Base-by-base conservation (phyloP, 2,797 vertebrate genomes). In the Anguilla anguilla region DNA sequence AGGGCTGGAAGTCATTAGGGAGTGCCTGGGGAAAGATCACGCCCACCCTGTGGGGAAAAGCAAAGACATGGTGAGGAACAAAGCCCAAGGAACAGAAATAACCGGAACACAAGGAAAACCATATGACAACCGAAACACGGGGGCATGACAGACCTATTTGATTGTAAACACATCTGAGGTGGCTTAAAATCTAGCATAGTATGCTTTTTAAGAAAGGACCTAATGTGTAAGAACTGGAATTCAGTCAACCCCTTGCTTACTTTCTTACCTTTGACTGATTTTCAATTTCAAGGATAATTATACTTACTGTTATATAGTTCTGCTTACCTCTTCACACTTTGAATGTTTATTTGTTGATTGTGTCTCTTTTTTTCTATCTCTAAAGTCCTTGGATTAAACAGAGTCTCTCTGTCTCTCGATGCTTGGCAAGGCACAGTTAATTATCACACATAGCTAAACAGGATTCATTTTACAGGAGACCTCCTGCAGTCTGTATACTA, bases 361-460 rank as follows among this genome's bases (percentile, higher is more conserved):
- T 79, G 49, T 74, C 25, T 35, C 57, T 2, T 85, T 15, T 96
- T 96, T 96, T 96, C 96, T 96, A 96, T 96, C 95, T 96, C 94
- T 96, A 96, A 96, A 95, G 95, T 96, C 94, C 93, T 55, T 61
- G 81, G 95, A 94, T 94, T 95, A 96, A 96, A 96, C 96, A 96
- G 95, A 95, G 94, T 69, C 94, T 94, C 94, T 95, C 95, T 96
- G 96, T 97, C 96, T 96, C 94, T 89, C 94, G 94, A 96, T 96
- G 96, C 96, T 96, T 96, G 95, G 95, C 96, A 96, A 96, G 96
- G 96, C 96, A 96, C 93, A 95, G 94, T 96, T 96, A 96, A 97
- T 97, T 96, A 97, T 97, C 96, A 96, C 95, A 96, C 96, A 96
- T 96, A 95, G 94, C 96, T 96, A 96, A 96, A 96, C 96, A 96